Conservation (phyloP, 2,888 invertebrate species). For the Caprella mutica region DNA sequence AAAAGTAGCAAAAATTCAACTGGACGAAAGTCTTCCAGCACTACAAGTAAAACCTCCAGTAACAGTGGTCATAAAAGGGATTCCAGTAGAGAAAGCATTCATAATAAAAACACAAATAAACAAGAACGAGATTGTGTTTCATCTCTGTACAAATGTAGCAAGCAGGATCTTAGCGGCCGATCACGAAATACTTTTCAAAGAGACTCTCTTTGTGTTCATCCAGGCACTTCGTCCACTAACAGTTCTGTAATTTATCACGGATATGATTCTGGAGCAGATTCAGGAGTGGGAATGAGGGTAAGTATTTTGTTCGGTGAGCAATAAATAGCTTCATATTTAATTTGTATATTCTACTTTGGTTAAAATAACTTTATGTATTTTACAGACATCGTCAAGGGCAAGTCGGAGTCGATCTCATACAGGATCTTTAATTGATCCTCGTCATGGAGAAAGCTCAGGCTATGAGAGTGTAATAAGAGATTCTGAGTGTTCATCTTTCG, state of each 20-base stretch:
- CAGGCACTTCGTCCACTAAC: conserved; percentile 11
- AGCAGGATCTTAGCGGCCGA: conserved; percentile 13
- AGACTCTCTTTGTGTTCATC: background rate
- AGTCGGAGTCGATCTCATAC: conserved; percentile 7
- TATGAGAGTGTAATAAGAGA: conserved; percentile 83
- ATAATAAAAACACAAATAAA: background rate
- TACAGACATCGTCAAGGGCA: conserved; percentile 22
- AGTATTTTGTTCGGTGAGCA: background rate
- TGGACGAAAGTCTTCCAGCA: too few relatives aligned
- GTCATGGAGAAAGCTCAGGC: conserved; percentile 67
- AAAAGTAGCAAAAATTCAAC: background rate
- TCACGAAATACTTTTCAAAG: conserved; percentile 12
- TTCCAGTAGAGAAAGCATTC: conserved; percentile 40
- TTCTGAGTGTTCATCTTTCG: conserved; percentile 68
- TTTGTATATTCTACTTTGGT: background rate
- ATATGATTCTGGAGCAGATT: conserved; percentile 33
- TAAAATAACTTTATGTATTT: background rate
- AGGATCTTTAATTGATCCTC: conserved; percentile 7
- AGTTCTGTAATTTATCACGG: conserved; percentile 21
- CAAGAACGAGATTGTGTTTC: conserved; percentile 6
- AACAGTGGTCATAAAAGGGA: background rate
- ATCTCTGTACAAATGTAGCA: background rate
- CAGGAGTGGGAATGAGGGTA: conserved; percentile 33
- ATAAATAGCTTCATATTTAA: background rate
- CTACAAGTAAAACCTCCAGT: background rate